Percentiles rank a stretch among this genome's conserved stretches.
These are phyloP conservation scores for Leptosomus discolor DNA, from an alignment of 2,113 vertebrate species.

Conservation along the genomic window DNA sequence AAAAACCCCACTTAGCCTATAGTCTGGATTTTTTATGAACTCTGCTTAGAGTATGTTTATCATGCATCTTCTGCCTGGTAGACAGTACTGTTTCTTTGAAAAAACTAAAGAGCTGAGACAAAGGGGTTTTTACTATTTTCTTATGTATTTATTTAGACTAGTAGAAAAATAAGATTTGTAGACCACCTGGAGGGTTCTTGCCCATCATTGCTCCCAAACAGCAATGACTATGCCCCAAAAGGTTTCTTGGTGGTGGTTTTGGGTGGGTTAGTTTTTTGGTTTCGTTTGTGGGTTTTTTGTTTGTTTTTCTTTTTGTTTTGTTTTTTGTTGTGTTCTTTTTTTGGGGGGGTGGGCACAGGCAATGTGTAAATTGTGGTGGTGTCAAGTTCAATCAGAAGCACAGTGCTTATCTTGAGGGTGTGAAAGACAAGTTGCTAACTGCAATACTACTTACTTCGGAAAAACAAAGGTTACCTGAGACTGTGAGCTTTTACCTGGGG, in stretches of 20 bases:
- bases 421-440: neutral
- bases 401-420: neutral
- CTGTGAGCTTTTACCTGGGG: neutral
- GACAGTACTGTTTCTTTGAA: neutral
- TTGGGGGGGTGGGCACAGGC: accelerated
- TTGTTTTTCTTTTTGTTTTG: too few relatives aligned
- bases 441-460: neutral
- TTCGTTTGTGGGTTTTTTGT: too few relatives aligned
- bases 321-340: too few relatives aligned
- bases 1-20: neutral
- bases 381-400: neutral
- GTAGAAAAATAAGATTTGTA: neutral
- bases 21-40: neutral
- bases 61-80: neutral
- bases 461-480: neutral
- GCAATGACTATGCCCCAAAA: too few relatives aligned
- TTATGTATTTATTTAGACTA: neutral
- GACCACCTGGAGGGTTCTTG: neutral
- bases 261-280: neutral
- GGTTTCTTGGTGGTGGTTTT: neutral
- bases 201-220: neutral
- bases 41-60: neutral
- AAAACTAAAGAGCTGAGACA: neutral
- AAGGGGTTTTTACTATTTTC: neutral
- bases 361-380: too few relatives aligned